Evolutionary conservation across 2,888 invertebrate genomes (phyloP).

Genomic region (Salticus scenicus): DNA sequence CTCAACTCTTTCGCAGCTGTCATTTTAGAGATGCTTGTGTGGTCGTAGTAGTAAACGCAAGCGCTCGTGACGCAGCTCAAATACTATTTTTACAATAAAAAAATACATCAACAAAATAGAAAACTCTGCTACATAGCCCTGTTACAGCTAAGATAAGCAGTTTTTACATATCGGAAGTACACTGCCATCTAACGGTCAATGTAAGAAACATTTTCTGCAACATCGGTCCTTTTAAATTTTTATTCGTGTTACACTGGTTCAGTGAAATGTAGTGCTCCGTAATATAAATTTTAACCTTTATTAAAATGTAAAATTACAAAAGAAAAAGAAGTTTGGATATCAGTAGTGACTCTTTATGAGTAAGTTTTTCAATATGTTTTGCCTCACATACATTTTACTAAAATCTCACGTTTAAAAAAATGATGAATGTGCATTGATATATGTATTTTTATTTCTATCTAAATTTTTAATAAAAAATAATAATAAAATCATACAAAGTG

Average conservation of each 20-base stretch:
- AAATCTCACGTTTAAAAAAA: no score
- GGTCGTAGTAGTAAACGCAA: no score
- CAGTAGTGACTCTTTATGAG: not conserved
- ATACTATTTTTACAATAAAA: constrained; percentile 35
- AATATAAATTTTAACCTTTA: not conserved
- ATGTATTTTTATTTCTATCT: no score
- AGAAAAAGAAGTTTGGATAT: not conserved
- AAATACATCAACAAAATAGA: constrained; percentile 20
- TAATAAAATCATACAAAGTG: no score
- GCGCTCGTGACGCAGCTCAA: not conserved
- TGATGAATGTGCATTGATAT: no score
- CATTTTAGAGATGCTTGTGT: no score
- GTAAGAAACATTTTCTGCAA: constrained; percentile 15
- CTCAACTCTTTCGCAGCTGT: no score
- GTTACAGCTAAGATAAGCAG: constrained; percentile 20
- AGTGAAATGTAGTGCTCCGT: not conserved
- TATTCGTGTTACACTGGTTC: not conserved
- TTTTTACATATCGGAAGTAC: constrained; percentile 31
- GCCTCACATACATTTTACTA: no score
- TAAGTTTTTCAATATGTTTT: not conserved
- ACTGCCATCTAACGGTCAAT: constrained; percentile 54
- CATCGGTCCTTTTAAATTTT: constrained; percentile 36
- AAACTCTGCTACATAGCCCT: constrained; percentile 23
- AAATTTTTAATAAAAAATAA: no score
- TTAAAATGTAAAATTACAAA: constrained; percentile 11